A percentile compares a stretch with the other conserved stretches of the same genome.
phyloP scores from a whole-genome alignment of 2,888 invertebrate species.

The Ennomos erosarius region DNA sequence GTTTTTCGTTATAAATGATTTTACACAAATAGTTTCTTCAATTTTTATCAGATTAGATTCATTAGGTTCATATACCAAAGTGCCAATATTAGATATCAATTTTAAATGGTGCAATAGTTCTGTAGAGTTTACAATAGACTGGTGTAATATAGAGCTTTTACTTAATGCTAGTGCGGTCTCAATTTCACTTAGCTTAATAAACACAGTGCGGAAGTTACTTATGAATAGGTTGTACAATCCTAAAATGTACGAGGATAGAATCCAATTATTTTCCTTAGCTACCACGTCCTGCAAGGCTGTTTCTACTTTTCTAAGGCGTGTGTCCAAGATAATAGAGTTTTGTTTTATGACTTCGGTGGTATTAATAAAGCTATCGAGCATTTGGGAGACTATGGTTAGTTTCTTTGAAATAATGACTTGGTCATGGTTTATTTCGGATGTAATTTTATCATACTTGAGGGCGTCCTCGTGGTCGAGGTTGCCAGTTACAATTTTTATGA shows the following conservation, averaged over 20 bases:
- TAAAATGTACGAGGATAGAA: not conserved
- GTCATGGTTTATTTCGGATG: no score
- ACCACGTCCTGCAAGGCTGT: not conserved
- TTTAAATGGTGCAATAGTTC: not conserved
- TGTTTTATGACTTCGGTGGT: not conserved
- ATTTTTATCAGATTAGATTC: not conserved
- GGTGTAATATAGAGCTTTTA: not conserved
- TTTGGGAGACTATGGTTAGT: conserved; percentile 2
- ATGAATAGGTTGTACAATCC: not conserved
- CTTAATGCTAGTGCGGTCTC: not conserved
- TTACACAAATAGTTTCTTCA: conserved; percentile 2
- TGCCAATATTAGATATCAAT: not conserved
- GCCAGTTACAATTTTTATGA: no score
- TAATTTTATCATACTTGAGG: no score
- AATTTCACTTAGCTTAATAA: not conserved
- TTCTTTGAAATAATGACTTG: not conserved
- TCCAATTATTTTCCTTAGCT: not conserved
- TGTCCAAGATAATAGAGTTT: no score
- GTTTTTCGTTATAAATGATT: not conserved
- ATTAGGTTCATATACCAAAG: not conserved
- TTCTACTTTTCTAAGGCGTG: no score
- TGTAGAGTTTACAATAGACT: not conserved
- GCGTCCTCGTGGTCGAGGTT: no score
- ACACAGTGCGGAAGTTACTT: not conserved
- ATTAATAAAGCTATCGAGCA: conserved; percentile 11